A percentile compares a stretch with the other conserved stretches of the same genome.
Evolutionary conservation across 92 coral and sea anemone species (phyloP).

Genomic region (Diadumene lineata): DNA sequence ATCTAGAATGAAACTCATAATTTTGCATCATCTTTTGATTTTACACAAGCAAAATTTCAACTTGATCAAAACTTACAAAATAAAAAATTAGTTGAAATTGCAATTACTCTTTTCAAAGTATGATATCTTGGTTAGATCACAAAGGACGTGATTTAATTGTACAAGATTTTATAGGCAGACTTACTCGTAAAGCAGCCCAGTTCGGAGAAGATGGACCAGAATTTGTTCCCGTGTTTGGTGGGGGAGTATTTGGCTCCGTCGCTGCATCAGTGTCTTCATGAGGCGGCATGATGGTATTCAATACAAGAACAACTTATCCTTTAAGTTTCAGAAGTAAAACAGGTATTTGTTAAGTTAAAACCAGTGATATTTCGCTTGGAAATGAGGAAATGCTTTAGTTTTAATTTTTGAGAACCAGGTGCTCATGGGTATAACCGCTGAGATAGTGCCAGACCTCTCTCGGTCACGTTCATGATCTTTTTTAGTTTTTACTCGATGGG

Average conservation of each 20-base stretch:
- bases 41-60: too few species aligned
- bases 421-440: conserved; percentile 32
- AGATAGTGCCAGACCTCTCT: conserved; percentile 7
- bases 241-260: conserved; percentile 18
- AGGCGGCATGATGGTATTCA: conserved; percentile 23
- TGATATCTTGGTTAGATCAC: background rate
- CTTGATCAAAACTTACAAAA: too few species aligned
- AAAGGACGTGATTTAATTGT: background rate
- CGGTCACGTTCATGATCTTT: too few species aligned
- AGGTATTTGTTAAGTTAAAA: background rate
- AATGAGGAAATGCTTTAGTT: background rate
- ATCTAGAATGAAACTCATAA: too few species aligned
- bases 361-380: background rate
- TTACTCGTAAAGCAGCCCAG: conserved; percentile 40
- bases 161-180: background rate
- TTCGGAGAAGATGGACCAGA: conserved; percentile 17
- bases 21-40: too few species aligned
- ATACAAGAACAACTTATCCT: background rate
- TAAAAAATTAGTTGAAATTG: too few species aligned
- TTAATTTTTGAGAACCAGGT: conserved; percentile 14
- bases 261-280: conserved; percentile 44
- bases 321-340: background rate
- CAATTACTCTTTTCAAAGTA: too few species aligned
- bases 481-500: too few species aligned
- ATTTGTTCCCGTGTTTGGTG: conserved; percentile 2